A percentile compares a stretch with the other conserved stretches of the same genome.
phyloP scores from a whole-genome alignment of 64 coral and sea anemone genomes.

The Montipora foliosa region DNA sequence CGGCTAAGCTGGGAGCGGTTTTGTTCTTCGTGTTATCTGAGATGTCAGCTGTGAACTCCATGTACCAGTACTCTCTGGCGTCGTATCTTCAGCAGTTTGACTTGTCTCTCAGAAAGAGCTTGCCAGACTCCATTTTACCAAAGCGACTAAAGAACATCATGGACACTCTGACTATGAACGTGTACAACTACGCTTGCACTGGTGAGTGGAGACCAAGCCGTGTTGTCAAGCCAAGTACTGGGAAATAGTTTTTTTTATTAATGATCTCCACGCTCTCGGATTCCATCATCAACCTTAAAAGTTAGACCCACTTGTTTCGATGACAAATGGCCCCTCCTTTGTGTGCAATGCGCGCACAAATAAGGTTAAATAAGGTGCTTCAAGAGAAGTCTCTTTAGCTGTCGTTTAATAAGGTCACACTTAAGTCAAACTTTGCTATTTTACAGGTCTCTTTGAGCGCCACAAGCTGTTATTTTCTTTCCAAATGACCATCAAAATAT shows the following conservation, averaged over 20 bases:
- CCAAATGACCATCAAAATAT: conserved; percentile 99
- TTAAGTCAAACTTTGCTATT: not conserved
- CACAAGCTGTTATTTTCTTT: conserved; percentile 98
- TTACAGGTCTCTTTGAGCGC: conserved; percentile 93
- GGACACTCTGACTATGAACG: conserved; percentile 92
- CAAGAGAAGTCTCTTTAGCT: too few species aligned
- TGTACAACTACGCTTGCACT: conserved; percentile 99
- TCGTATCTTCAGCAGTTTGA: conserved; percentile 95
- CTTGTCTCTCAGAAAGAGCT: conserved; percentile 94
- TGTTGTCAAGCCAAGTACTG: not conserved
- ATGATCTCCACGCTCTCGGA: not conserved
- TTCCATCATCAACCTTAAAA: not conserved
- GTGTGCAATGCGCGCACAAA: too few species aligned
- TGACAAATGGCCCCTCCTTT: too few species aligned
- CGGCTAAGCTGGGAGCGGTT: conserved; percentile 96
- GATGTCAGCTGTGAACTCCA: conserved; percentile 98
- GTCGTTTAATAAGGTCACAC: too few species aligned
- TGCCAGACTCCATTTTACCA: conserved; percentile 92
- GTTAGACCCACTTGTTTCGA: too few species aligned
- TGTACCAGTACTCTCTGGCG: conserved; percentile 98
- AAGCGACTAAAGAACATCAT: conserved; percentile 99
- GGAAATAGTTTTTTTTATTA: not conserved
- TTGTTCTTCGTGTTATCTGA: conserved; percentile 99
- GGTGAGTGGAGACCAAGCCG: conserved; percentile 42
- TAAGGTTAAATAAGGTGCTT: too few species aligned